Conservation (phyloP, 2,113 vertebrate genomes). For the Mirza zaza region DNA sequence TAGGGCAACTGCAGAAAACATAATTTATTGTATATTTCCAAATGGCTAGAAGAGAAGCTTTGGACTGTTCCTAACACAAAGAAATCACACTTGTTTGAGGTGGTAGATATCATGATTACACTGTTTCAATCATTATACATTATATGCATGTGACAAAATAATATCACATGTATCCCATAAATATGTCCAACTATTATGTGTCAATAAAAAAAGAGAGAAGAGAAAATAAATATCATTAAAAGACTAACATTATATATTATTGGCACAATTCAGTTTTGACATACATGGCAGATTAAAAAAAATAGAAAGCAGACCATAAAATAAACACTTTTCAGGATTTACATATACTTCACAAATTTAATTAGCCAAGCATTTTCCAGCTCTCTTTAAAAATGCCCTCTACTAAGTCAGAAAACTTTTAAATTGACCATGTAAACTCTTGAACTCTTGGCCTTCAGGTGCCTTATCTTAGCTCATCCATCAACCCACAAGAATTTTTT, state of each 20-base stretch:
- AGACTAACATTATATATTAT: neutral
- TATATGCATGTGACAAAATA: neutral
- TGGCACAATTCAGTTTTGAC: neutral
- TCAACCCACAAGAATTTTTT: neutral
- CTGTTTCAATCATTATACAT: neutral
- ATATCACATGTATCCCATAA: neutral
- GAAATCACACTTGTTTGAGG: neutral
- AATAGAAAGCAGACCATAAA: neutral
- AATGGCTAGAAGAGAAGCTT: neutral
- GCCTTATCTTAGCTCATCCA: neutral
- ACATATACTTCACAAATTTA: conserved; percentile 33
- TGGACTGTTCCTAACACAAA: neutral
- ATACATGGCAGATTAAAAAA: neutral
- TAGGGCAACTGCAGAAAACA: neutral
- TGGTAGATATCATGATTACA: neutral
- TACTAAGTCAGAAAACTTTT: conserved; percentile 17
- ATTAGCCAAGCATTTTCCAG: neutral
- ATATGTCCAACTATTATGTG: neutral
- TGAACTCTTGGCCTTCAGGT: neutral
- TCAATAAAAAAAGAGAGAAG: neutral
- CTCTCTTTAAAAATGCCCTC: neutral
- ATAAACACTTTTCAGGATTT: neutral
- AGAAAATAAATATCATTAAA: neutral
- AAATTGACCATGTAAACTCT: neutral
- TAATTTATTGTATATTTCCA: neutral